These are phyloP conservation scores for Triplophysa dalaica DNA, from an alignment of 2,113 vertebrate species.

Conservation along the genomic window DNA sequence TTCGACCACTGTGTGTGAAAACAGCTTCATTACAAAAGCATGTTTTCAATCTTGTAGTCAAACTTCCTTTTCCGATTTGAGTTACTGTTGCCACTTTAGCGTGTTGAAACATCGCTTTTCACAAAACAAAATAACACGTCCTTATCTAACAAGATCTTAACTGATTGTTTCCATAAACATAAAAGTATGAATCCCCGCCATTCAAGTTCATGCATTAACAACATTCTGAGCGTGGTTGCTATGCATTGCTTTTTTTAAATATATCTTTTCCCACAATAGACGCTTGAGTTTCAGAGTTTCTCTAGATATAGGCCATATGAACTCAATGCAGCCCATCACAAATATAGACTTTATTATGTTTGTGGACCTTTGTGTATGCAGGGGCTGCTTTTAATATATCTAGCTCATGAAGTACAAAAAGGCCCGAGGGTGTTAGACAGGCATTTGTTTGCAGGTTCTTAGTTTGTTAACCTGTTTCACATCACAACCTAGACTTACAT, in stretches of 20 bases:
- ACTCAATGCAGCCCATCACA: no score
- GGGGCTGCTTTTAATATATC: not conserved
- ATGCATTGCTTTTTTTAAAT: not conserved
- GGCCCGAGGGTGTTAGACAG: constrained; percentile 60
- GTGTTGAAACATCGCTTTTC: not conserved
- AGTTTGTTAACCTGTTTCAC: constrained; percentile 14
- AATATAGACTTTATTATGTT: not conserved
- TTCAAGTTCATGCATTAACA: not conserved
- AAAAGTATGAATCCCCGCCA: not conserved
- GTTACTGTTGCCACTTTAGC: not conserved
- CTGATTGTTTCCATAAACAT: not conserved
- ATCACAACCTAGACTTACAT: constrained; percentile 13
- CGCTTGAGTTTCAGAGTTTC: no score
- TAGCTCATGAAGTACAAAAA: constrained; percentile 16
- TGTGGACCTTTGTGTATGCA: not conserved
- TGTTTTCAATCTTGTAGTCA: no score
- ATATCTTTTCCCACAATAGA: no score
- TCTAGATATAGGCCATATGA: no score
- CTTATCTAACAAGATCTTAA: not conserved
- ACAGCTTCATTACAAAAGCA: no score
- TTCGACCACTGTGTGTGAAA: no score
- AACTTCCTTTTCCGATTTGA: no score
- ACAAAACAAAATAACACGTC: not conserved
- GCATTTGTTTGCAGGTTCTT: constrained; percentile 53
- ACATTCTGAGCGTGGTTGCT: not conserved